Evolutionary conservation across 2,888 invertebrate species (phyloP).

Genomic region (Steinernema carpocapsae): DNA sequence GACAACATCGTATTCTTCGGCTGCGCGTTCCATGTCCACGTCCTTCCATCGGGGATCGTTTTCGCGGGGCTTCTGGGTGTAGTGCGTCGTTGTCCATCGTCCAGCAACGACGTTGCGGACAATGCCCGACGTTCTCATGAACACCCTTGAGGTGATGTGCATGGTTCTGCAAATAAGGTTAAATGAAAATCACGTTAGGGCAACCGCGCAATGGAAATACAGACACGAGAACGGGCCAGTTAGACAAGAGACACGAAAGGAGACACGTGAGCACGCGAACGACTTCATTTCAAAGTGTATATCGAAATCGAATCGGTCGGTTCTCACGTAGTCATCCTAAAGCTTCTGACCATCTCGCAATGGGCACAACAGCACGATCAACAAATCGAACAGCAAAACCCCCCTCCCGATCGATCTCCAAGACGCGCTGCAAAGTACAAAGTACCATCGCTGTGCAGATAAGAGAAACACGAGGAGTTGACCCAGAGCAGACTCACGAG

Average conservation of each 20-base stretch:
- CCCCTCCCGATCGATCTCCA: background rate
- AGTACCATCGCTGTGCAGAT: background rate
- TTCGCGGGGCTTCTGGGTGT: slow-evolving; percentile 56
- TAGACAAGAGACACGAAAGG: too few relatives aligned
- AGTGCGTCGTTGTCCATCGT: slow-evolving; percentile 68
- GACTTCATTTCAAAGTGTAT: too few relatives aligned
- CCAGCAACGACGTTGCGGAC: slow-evolving; percentile 64
- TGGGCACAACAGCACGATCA: too few relatives aligned
- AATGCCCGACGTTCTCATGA: slow-evolving; percentile 39
- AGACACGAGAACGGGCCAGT: background rate
- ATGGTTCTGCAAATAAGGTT: slow-evolving; percentile 23
- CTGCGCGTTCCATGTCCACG: slow-evolving; percentile 61
- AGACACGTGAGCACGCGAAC: too few relatives aligned
- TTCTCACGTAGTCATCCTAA: too few relatives aligned
- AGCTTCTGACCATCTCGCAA: too few relatives aligned
- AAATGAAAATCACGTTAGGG: background rate
- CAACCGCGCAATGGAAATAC: background rate
- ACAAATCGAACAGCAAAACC: too few relatives aligned
- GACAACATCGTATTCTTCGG: slow-evolving; percentile 88
- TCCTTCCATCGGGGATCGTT: slow-evolving; percentile 67
- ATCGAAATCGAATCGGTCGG: too few relatives aligned
- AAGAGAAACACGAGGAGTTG: slow-evolving; percentile 1
- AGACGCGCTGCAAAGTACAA: slow-evolving; percentile 14
- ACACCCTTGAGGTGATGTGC: slow-evolving; percentile 36
- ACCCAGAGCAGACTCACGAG: background rate